These are phyloP conservation scores for Ommatoiulus sabulosus DNA, from an alignment of 2,888 invertebrate genomes.

Conservation along the genomic window DNA sequence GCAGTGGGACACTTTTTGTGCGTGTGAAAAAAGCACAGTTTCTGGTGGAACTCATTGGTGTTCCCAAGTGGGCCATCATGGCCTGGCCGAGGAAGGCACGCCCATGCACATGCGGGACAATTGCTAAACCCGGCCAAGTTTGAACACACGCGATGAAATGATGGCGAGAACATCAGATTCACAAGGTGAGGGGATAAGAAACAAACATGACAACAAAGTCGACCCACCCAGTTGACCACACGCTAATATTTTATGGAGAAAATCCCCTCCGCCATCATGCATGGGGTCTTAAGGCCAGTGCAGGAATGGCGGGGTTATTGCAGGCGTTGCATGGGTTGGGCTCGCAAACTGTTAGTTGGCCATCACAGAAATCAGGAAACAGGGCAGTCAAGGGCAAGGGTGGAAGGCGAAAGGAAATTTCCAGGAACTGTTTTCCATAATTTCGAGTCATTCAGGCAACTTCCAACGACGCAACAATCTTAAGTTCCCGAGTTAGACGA, in stretches of 20 bases:
- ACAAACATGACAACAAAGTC: conserved; percentile 57
- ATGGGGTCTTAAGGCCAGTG: conserved; percentile 30
- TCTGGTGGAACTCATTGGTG: neutral
- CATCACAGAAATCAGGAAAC: conserved; percentile 33
- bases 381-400: neutral
- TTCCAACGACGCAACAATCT: neutral
- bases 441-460: conserved; percentile 9
- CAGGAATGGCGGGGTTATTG: conserved; percentile 24
- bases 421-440: conserved; percentile 17
- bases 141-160: conserved; percentile 49
- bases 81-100: neutral
- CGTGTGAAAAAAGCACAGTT: neutral
- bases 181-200: neutral
- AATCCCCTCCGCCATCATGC: conserved; percentile 1
- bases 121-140: neutral
- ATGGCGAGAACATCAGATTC: conserved; percentile 32
- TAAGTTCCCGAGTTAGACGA: neutral
- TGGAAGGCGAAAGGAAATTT: neutral
- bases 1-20: conserved; percentile 21
- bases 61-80: conserved; percentile 12
- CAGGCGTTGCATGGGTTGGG: conserved; percentile 40
- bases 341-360: neutral
- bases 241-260: conserved; percentile 52
- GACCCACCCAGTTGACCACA: conserved; percentile 53
- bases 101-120: neutral